phyloP scores from a whole-genome alignment of 2,888 invertebrate genomes.

The Machimus atricapillus region DNA sequence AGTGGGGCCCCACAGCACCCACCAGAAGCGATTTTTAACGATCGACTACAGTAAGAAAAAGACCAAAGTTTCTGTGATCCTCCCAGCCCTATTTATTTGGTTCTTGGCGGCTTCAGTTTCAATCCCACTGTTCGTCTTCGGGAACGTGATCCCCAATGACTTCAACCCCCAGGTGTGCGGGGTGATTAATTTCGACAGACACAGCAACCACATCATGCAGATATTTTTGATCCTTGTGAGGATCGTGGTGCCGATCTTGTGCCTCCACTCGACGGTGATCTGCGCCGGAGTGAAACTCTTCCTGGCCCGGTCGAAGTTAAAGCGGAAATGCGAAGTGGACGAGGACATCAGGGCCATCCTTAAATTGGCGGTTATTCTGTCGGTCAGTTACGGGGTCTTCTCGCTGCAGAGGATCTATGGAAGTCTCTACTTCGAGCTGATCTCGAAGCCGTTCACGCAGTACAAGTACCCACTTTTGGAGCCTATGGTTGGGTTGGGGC shows the following conservation, averaged over 20 bases:
- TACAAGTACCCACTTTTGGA: conserved; percentile 47
- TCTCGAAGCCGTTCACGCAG: conserved; percentile 47
- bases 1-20: conserved; percentile 48
- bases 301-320: neutral
- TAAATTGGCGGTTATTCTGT: conserved; percentile 42
- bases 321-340: conserved; percentile 35
- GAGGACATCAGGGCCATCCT: conserved; percentile 44
- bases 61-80: conserved; percentile 63
- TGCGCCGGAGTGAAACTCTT: conserved; percentile 33
- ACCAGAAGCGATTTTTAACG: conserved; percentile 63
- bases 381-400: conserved; percentile 44
- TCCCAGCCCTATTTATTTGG: conserved; percentile 68
- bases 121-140: conserved; percentile 60
- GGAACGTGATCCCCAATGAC: conserved; percentile 45
- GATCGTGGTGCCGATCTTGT: conserved; percentile 44
- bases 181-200: conserved; percentile 45
- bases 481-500: conserved; percentile 34
- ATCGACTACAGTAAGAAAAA: conserved; percentile 65
- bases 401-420: conserved; percentile 46
- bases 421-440: conserved; percentile 48
- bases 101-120: conserved; percentile 67
- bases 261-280: conserved; percentile 40
- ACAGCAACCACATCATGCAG: conserved; percentile 47
- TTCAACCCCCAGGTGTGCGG: conserved; percentile 44
- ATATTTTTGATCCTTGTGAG: conserved; percentile 44